Conservation (phyloP, 2,113 vertebrate species). For the Rhizomys pruinosus region DNA sequence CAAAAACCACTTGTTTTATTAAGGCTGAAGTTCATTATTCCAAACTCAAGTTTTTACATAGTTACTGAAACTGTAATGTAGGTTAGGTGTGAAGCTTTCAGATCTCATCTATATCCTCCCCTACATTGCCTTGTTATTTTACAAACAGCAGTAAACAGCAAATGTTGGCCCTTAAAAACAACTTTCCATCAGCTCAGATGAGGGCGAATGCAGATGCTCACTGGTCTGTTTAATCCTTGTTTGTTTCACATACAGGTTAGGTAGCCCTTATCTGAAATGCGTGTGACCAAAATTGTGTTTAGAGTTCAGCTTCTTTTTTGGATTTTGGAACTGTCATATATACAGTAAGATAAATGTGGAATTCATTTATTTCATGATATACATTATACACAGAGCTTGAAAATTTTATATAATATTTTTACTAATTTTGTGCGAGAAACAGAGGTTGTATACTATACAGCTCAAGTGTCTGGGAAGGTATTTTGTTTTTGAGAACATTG, state of each 20-base stretch:
- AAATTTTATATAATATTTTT: not conserved
- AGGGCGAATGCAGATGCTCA: not conserved
- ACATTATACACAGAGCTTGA: not conserved
- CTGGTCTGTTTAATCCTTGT: slow-evolving; percentile 31
- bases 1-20: slow-evolving; percentile 12
- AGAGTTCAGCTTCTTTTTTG: not conserved
- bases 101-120: not conserved
- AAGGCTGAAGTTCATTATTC: slow-evolving; percentile 51
- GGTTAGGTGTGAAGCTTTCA: not conserved
- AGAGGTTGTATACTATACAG: not conserved
- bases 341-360: not conserved
- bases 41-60: slow-evolving; percentile 11
- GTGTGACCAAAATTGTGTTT: not conserved
- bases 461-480: not conserved
- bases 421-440: not conserved
- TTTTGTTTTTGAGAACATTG: not conserved
- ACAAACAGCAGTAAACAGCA: not conserved
- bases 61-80: slow-evolving; percentile 6
- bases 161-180: slow-evolving; percentile 11
- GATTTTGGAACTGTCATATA: not conserved
- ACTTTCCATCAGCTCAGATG: slow-evolving; percentile 39
- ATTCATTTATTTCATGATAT: not conserved
- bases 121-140: slow-evolving; percentile 27
- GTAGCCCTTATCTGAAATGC: not conserved
- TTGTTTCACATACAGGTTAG: not conserved